Conservation (phyloP, 2,888 invertebrate genomes). For the Leptogaster cylindrica region DNA sequence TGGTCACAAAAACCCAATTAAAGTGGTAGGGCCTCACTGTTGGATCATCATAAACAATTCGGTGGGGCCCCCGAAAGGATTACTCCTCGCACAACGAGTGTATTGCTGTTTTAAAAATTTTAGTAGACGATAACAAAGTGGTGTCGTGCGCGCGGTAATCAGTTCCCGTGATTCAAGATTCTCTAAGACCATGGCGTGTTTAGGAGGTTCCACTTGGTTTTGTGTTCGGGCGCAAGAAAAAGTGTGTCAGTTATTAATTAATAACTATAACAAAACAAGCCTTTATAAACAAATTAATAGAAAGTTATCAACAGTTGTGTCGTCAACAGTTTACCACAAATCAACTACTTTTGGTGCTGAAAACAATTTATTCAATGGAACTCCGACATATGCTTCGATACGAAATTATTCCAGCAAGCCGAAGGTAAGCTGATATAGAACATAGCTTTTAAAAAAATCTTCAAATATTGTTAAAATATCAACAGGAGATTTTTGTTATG, state of each 20-base stretch:
- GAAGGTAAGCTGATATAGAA: conserved; percentile 30
- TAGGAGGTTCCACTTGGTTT: conserved; percentile 76
- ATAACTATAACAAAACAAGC: conserved; percentile 57
- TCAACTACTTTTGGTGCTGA: neutral
- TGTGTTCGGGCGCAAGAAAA: conserved; percentile 80
- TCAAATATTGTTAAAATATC: no score
- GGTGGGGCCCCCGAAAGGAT: conserved; percentile 46
- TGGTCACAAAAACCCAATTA: conserved; percentile 3
- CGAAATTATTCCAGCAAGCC: conserved; percentile 23
- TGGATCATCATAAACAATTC: conserved; percentile 27
- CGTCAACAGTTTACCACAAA: neutral
- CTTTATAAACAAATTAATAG: conserved; percentile 13
- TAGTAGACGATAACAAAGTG: neutral
- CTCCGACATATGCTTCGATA: neutral
- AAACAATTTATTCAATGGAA: neutral
- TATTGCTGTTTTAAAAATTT: neutral
- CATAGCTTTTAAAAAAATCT: no score
- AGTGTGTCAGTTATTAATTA: conserved; percentile 79
- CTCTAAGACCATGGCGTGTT: conserved; percentile 78
- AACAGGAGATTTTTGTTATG: no score
- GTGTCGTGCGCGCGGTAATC: neutral
- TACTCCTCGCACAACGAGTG: conserved; percentile 17
- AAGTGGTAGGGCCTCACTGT: conserved; percentile 39
- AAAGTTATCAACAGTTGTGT: neutral
- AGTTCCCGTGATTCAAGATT: neutral